Evolutionary conservation across 2,113 vertebrate genomes (phyloP).

Genomic region (Gallinago jamesoni): DNA sequence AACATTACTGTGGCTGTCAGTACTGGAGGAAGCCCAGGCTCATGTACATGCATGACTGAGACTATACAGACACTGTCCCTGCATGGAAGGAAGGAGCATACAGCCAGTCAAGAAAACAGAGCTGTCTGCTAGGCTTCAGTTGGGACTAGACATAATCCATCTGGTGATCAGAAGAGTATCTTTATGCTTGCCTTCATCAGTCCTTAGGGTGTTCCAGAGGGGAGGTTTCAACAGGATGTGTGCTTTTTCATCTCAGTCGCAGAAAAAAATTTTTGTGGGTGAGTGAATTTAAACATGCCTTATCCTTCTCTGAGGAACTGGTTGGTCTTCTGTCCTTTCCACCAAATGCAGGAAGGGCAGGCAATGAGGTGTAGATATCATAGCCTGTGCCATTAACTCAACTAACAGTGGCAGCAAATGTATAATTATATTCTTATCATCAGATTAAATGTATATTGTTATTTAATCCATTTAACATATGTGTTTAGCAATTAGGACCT

Average conservation of each 20-base stretch:
- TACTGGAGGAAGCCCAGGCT: not conserved
- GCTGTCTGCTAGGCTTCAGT: not conserved
- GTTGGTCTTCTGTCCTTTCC: not conserved
- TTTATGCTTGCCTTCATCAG: not conserved
- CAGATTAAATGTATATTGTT: not conserved
- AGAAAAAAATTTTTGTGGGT: not conserved
- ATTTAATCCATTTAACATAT: not conserved
- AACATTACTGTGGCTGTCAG: accelerated
- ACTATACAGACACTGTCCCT: not conserved
- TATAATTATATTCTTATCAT: not conserved
- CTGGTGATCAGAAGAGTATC: not conserved
- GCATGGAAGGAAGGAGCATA: not conserved
- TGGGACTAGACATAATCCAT: not conserved
- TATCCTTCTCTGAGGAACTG: not conserved
- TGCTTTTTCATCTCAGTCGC: not conserved
- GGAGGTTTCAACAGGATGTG: not conserved
- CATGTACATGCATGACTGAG: not conserved
- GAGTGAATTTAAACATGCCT: accelerated
- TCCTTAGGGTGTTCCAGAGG: not conserved
- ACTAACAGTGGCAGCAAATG: not conserved
- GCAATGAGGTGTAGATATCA: not conserved
- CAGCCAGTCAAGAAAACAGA: not conserved
- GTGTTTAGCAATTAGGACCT: not conserved
- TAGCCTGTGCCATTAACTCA: not conserved
- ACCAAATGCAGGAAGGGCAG: not conserved